A percentile compares a stretch with the other conserved stretches of the same genome.
phyloP scores from a whole-genome alignment of 2,113 vertebrate species.

The Rostratula benghalensis region DNA sequence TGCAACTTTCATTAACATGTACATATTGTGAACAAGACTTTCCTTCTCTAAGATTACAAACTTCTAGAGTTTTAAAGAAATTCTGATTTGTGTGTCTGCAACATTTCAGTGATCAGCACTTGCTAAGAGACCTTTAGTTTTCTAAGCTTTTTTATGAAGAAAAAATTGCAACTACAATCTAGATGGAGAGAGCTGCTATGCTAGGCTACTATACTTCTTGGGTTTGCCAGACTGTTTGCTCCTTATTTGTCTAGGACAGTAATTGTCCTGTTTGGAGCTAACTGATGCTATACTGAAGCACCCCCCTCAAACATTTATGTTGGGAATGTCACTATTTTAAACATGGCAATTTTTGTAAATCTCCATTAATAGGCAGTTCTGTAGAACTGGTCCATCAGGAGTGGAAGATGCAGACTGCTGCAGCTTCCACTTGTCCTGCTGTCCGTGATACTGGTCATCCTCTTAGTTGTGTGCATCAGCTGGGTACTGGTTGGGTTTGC shows the following conservation, averaged over 20 bases:
- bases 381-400: neutral
- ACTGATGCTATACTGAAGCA: neutral
- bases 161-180: neutral
- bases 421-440: neutral
- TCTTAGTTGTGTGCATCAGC: neutral
- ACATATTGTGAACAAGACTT: neutral
- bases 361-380: neutral
- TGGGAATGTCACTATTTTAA: neutral
- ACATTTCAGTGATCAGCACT: neutral
- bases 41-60: neutral
- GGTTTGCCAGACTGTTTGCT: neutral
- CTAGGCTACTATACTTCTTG: neutral
- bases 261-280: neutral
- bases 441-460: rapidly evolving
- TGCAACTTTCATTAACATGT: neutral
- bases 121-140: neutral
- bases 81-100: neutral
- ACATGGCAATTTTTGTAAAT: neutral
- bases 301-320: neutral
- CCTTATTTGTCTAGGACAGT: neutral
- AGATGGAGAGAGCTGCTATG: neutral
- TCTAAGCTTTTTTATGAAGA: neutral
- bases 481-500: neutral
- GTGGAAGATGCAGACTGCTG: neutral
- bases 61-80: neutral